Conservation (phyloP, 1,140 invertebrate species). For the Saccostrea echinata region DNA sequence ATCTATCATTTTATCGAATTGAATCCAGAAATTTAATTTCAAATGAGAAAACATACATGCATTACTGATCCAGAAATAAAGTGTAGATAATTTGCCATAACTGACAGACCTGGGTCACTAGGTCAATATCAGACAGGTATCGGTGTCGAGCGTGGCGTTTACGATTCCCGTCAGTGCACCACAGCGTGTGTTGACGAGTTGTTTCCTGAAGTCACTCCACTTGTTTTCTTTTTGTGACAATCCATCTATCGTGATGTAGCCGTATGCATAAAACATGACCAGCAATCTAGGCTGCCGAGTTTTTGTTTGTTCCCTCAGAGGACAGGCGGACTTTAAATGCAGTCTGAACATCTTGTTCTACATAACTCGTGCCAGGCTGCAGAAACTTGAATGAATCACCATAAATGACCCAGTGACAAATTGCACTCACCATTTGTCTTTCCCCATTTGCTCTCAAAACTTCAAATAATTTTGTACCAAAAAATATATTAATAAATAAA, state of each 20-base stretch:
- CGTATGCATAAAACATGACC: slow-evolving; percentile 30
- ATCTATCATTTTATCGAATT: slow-evolving; percentile 20
- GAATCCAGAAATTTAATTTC: background rate
- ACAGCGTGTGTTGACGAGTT: background rate
- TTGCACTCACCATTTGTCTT: background rate
- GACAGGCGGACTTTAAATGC: background rate
- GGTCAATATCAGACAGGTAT: background rate
- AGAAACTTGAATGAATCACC: slow-evolving; percentile 6
- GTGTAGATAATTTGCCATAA: slow-evolving; percentile 10
- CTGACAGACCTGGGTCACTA: slow-evolving; percentile 19
- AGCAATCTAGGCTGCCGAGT: slow-evolving; percentile 5
- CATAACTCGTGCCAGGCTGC: slow-evolving; percentile 11
- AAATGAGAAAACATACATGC: slow-evolving; percentile 18
- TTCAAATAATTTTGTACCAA: too few species aligned
- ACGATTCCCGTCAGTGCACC: background rate
- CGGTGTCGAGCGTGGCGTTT: slow-evolving; percentile 13
- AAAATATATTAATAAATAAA: too few species aligned
- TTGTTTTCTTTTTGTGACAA: slow-evolving; percentile 35
- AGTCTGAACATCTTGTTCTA: slow-evolving; percentile 3
- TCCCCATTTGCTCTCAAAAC: too few species aligned
- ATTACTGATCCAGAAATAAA: slow-evolving; percentile 4
- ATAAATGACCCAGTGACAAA: background rate
- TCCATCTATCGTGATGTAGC: slow-evolving; percentile 30
- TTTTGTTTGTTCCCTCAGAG: slow-evolving; percentile 17
- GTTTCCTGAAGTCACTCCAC: slow-evolving; percentile 11